A percentile compares a stretch with the other conserved stretches of the same genome.
These are phyloP conservation scores for Drosophila albomicans DNA, from an alignment of 1,140 invertebrate species.

Conservation along the genomic window DNA sequence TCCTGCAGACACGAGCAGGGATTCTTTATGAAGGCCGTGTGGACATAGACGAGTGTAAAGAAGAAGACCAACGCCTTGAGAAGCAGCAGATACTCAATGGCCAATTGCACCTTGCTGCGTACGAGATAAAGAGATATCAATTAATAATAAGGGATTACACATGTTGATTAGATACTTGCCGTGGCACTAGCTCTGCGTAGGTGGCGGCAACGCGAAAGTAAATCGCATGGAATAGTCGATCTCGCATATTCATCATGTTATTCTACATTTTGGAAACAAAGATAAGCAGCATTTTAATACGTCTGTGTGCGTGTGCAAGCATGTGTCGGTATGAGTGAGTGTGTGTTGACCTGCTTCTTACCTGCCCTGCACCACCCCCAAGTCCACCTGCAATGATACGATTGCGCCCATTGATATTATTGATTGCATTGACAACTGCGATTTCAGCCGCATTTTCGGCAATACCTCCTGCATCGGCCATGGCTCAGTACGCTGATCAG, in stretches of 20 bases:
- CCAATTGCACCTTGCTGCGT: slow-evolving; percentile 90
- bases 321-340: slow-evolving; percentile 7
- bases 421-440: slow-evolving; percentile 73
- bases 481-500: slow-evolving; percentile 26
- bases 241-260: slow-evolving; percentile 93
- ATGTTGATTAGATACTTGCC: slow-evolving; percentile 46
- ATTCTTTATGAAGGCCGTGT: slow-evolving; percentile 95
- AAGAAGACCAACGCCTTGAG: slow-evolving; percentile 95
- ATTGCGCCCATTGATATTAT: slow-evolving; percentile 73
- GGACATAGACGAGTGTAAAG: slow-evolving; percentile 97
- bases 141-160: neutral
- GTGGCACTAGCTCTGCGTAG: slow-evolving; percentile 95
- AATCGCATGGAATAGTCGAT: slow-evolving; percentile 97
- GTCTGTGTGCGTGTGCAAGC: neutral
- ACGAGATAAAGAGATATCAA: neutral
- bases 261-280: slow-evolving; percentile 86
- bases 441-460: slow-evolving; percentile 63
- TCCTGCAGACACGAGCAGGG: slow-evolving; percentile 97
- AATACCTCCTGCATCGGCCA: slow-evolving; percentile 41
- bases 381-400: slow-evolving; percentile 45
- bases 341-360: slow-evolving; percentile 26
- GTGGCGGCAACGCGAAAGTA: slow-evolving; percentile 96
- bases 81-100: slow-evolving; percentile 96
- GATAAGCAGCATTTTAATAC: slow-evolving; percentile 33
- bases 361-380: slow-evolving; percentile 49